Conservation (phyloP, 2,888 invertebrate genomes). For the Philonicus albiceps region DNA sequence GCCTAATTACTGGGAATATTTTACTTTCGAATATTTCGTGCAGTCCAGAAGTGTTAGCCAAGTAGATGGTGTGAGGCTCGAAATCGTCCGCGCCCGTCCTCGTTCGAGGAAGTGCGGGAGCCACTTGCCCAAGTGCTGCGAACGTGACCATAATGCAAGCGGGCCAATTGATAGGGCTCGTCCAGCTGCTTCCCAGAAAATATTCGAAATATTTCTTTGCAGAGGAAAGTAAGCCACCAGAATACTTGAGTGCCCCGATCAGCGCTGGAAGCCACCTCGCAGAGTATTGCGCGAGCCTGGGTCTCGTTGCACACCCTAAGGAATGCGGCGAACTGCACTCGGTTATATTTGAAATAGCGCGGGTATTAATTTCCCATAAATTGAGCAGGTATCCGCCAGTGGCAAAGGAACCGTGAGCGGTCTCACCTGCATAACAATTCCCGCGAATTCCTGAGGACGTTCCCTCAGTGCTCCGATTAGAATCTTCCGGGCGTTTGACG, state of each 20-base stretch:
- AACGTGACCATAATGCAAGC: conserved; percentile 22
- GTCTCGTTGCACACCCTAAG: background rate
- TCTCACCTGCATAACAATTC: conserved; percentile 23
- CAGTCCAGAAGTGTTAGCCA: background rate
- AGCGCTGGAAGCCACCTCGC: background rate
- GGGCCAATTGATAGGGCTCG: conserved; percentile 6
- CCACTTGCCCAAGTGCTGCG: background rate
- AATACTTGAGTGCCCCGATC: background rate
- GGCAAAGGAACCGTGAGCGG: background rate
- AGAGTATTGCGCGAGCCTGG: background rate
- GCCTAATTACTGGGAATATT: background rate
- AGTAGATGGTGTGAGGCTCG: background rate
- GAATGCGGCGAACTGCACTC: background rate
- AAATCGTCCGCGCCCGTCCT: too few relatives aligned
- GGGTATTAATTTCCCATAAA: conserved; percentile 22
- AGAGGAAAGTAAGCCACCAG: conserved; percentile 11
- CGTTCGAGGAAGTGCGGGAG: background rate
- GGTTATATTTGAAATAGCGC: background rate
- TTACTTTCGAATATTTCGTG: background rate
- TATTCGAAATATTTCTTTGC: conserved; percentile 22
- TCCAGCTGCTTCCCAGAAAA: conserved; percentile 23
- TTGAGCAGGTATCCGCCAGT: background rate
- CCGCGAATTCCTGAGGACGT: background rate
- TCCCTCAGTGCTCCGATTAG: background rate
- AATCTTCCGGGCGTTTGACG: background rate